Percentiles rank a stretch among this genome's conserved stretches.
Conservation (phyloP, 2,797 vertebrate species). For the Poecilia wingei region DNA sequence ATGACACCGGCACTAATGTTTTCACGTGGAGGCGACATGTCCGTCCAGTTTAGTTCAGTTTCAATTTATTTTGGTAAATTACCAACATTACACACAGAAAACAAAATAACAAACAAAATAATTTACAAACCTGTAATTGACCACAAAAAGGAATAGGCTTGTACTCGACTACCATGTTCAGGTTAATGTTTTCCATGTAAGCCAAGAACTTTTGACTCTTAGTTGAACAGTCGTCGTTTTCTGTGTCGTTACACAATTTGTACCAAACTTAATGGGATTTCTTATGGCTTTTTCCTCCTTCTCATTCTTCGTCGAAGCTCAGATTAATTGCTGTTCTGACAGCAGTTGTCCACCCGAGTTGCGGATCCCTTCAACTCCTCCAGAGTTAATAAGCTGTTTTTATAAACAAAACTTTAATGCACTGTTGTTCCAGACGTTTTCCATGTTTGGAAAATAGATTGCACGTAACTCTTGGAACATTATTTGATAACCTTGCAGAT, state of each 20-base stretch:
- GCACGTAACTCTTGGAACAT: background rate
- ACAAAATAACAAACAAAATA: too few relatives aligned
- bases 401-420: background rate
- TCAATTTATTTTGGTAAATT: too few relatives aligned
- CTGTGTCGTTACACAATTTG: background rate
- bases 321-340: background rate
- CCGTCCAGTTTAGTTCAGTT: too few relatives aligned
- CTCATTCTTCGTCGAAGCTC: background rate
- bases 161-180: background rate
- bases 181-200: background rate
- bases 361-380: background rate
- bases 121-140: too few relatives aligned
- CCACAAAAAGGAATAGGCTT: too few relatives aligned
- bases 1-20: background rate
- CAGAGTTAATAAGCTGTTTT: background rate
- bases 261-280: background rate
- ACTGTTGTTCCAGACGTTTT: background rate
- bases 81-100: too few relatives aligned
- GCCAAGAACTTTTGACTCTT: background rate
- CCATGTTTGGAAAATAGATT: background rate
- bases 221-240: background rate
- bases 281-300: background rate
- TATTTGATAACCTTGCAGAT: background rate
- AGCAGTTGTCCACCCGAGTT: background rate
- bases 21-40: background rate